These are phyloP conservation scores for Poecilia latipinna DNA, from an alignment of 2,113 vertebrate genomes.

Conservation along the genomic window DNA sequence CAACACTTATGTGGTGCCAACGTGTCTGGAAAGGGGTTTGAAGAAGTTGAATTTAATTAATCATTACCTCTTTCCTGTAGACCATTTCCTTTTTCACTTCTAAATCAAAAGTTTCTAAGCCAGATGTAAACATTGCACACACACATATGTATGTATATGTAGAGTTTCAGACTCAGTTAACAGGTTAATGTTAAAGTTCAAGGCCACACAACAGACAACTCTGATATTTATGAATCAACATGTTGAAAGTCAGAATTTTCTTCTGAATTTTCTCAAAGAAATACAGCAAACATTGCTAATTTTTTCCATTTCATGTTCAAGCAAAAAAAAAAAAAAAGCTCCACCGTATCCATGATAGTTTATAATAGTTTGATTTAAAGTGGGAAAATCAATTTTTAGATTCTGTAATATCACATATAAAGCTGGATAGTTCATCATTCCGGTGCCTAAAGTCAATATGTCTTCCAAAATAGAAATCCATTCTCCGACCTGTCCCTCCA, in stretches of 20 bases:
- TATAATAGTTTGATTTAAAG: slow-evolving; percentile 40
- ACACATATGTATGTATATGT: no score
- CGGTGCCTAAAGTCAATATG: slow-evolving; percentile 73
- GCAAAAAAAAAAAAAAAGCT: slow-evolving; percentile 21
- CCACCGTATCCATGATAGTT: slow-evolving; percentile 5
- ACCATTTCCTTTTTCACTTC: not conserved
- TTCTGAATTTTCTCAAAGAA: slow-evolving; percentile 1
- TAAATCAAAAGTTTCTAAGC: not conserved
- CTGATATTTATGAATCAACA: no score
- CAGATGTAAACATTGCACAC: no score
- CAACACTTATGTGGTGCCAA: no score
- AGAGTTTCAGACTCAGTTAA: not conserved
- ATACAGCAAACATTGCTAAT: slow-evolving; percentile 24
- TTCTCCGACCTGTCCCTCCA: slow-evolving; percentile 62
- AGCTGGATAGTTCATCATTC: slow-evolving; percentile 65
- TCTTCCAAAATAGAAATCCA: slow-evolving; percentile 76
- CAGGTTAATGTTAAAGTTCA: no score
- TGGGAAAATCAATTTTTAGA: slow-evolving; percentile 36
- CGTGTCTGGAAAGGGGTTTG: no score
- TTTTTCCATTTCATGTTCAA: slow-evolving; percentile 11
- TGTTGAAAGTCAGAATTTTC: not conserved
- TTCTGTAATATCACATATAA: slow-evolving; percentile 63
- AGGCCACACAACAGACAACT: no score
- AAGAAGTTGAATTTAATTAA: no score
- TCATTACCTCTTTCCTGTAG: no score